Evolutionary conservation across 2,797 vertebrate genomes (phyloP).

Genomic region (Miichthys miiuy): DNA sequence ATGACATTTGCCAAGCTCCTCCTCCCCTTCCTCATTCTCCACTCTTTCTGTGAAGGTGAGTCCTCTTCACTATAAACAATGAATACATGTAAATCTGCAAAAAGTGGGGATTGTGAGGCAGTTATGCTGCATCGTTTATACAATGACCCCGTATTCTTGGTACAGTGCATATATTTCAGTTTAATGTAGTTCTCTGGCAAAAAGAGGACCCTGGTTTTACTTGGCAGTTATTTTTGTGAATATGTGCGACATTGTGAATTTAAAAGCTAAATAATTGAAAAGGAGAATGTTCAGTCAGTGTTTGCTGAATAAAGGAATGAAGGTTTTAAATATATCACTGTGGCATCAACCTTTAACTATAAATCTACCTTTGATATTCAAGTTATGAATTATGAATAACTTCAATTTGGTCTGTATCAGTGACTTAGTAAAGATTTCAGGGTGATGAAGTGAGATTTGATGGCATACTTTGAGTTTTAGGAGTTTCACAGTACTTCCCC

Average conservation of each 20-base stretch:
- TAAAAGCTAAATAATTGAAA: conserved; percentile 40
- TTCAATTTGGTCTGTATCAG: not conserved
- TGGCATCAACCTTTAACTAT: conserved; percentile 8
- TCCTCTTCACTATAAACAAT: conserved; percentile 3
- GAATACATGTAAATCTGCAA: not conserved
- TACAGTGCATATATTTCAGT: conserved; percentile 7
- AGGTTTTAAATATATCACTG: conserved; percentile 9
- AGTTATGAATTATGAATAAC: conserved; percentile 25
- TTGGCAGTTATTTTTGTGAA: conserved; percentile 15
- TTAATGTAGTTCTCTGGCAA: conserved; percentile 10
- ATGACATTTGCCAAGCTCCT: conserved; percentile 82
- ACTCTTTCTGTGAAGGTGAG: conserved; percentile 83
- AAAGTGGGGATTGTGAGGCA: not conserved
- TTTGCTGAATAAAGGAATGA: conserved; percentile 6
- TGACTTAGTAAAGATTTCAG: conserved; percentile 13
- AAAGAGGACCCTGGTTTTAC: conserved; percentile 3
- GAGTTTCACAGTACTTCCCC: not conserved
- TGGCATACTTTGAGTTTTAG: not conserved
- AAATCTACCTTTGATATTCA: conserved; percentile 21
- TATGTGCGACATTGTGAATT: conserved; percentile 14
- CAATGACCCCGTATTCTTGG: conserved; percentile 15
- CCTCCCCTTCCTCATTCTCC: conserved; percentile 81
- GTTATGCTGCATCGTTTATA: conserved; percentile 29
- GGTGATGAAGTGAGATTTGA: conserved; percentile 1
- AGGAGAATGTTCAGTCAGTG: conserved; percentile 1